These are phyloP conservation scores for Dendroctonus ponderosae DNA, from an alignment of 1,140 invertebrate genomes.

Conservation along the genomic window DNA sequence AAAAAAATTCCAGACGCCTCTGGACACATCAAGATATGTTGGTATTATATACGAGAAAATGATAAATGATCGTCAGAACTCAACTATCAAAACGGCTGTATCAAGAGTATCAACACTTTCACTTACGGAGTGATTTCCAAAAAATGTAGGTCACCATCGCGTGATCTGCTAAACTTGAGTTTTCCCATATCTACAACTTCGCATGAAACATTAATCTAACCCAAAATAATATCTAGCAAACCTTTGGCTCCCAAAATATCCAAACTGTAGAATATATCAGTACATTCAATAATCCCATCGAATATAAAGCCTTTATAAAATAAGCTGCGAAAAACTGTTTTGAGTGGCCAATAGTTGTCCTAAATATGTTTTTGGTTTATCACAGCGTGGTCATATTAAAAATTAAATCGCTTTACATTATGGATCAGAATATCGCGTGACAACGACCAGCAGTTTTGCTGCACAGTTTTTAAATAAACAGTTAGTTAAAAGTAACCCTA, in stretches of 20 bases:
- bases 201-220: slow-evolving; percentile 6
- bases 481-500: slow-evolving; percentile 1
- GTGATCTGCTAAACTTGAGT: slow-evolving; percentile 3
- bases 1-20: too few species aligned
- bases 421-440: slow-evolving; percentile 10
- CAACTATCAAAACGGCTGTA: too few species aligned
- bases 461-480: slow-evolving; percentile 5
- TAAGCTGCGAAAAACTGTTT: too few species aligned
- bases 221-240: neutral
- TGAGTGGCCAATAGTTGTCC: neutral
- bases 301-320: neutral
- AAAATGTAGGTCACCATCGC: neutral
- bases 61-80: too few species aligned
- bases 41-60: too few species aligned
- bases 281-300: neutral
- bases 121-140: too few species aligned
- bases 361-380: slow-evolving; percentile 11
- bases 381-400: slow-evolving; percentile 11
- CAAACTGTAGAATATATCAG: neutral
- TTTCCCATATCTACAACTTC: slow-evolving; percentile 1
- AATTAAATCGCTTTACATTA: slow-evolving; percentile 8
- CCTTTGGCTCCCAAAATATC: neutral
- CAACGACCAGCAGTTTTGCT: neutral
- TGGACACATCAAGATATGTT: too few species aligned
- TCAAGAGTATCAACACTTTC: too few species aligned